Conservation (phyloP, 2,888 invertebrate species). For the Diloba caeruleocephala region DNA sequence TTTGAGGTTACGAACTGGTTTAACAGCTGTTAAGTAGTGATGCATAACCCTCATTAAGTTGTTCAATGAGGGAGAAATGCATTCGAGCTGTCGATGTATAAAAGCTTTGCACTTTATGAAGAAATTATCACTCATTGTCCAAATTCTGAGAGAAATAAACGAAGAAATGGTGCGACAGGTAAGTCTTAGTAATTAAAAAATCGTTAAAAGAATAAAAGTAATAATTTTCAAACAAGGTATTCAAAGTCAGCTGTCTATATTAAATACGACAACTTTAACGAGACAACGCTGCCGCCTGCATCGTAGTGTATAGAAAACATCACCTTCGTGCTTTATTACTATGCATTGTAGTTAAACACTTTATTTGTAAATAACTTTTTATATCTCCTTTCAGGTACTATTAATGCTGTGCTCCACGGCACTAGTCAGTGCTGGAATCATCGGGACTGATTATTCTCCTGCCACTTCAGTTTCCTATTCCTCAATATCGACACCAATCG, state of each 20-base stretch:
- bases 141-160: conserved; percentile 46
- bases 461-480: conserved; percentile 54
- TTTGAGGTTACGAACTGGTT: conserved; percentile 73
- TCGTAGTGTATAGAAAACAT: too few relatives aligned
- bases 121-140: conserved; percentile 63
- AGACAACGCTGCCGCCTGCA: too few relatives aligned
- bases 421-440: conserved; percentile 54
- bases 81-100: conserved; percentile 65
- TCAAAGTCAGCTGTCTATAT: too few relatives aligned
- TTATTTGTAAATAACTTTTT: conserved; percentile 7
- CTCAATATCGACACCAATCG: conserved; percentile 40
- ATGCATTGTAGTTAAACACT: too few relatives aligned
- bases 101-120: conserved; percentile 57
- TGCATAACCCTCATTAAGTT: conserved; percentile 50
- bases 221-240: too few relatives aligned
- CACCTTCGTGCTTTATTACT: too few relatives aligned
- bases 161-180: conserved; percentile 65
- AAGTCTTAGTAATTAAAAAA: conserved; percentile 13
- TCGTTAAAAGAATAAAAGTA: too few relatives aligned
- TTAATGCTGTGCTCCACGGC: conserved; percentile 54
- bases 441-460: conserved; percentile 52
- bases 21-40: conserved; percentile 49
- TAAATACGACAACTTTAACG: too few relatives aligned
- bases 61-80: conserved; percentile 57
- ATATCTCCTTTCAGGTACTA: conserved; percentile 59